Evolutionary conservation across 2,888 invertebrate genomes (phyloP).

Genomic region (Campaea margaritaria): DNA sequence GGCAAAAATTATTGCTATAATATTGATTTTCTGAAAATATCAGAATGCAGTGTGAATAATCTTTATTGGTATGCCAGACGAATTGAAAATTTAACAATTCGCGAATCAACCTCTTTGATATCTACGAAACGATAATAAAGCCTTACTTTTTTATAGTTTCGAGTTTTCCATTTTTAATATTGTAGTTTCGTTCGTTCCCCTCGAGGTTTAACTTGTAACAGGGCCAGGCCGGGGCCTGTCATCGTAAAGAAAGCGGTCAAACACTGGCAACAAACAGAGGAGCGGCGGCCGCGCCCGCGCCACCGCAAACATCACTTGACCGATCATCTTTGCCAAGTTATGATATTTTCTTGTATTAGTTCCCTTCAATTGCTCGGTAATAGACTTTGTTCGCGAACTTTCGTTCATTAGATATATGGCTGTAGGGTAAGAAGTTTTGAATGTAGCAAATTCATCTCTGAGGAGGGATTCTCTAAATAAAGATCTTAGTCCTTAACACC

Average conservation of each 20-base stretch:
- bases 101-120: too few relatives aligned
- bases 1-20: too few relatives aligned
- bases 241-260: conserved; percentile 78
- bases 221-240: conserved; percentile 54
- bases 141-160: background rate
- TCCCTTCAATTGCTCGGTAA: conserved; percentile 21
- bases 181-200: conserved; percentile 6
- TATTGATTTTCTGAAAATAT: too few relatives aligned
- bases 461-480: too few relatives aligned
- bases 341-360: conserved; percentile 31
- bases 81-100: too few relatives aligned
- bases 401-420: conserved; percentile 23
- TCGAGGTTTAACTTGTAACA: conserved; percentile 18
- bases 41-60: too few relatives aligned
- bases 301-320: conserved; percentile 73
- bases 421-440: conserved; percentile 1
- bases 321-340: conserved; percentile 66
- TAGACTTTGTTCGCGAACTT: conserved; percentile 24
- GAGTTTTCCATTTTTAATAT: background rate
- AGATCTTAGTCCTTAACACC: too few relatives aligned
- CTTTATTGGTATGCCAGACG: too few relatives aligned
- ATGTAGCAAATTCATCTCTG: background rate
- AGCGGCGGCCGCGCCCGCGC: conserved; percentile 67
- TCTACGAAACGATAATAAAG: background rate
- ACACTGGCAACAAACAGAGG: conserved; percentile 75